A percentile compares a stretch with the other conserved stretches of the same genome.
phyloP scores from a whole-genome alignment of 53 echinoderm and acorn worm species.

The Temnopleurus reevesii region DNA sequence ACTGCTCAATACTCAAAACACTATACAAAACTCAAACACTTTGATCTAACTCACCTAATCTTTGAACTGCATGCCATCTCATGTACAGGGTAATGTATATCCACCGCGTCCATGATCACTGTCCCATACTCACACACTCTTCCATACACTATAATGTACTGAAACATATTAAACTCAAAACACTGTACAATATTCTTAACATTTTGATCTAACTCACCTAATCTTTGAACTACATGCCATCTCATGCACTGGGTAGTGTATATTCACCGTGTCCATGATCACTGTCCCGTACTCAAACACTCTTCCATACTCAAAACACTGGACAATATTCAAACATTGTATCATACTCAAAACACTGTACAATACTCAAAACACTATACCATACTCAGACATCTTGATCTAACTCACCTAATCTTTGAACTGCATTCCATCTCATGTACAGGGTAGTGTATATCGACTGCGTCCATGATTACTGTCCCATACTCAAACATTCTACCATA shows the following conservation, averaged over 20 bases:
- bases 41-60: no score
- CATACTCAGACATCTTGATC: no score
- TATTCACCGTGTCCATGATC: slow-evolving; percentile 96
- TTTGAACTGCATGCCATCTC: slow-evolving; percentile 99
- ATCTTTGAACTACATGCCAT: slow-evolving; percentile 99
- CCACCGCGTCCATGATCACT: slow-evolving; percentile 97
- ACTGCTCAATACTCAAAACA: no score
- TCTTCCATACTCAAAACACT: no score
- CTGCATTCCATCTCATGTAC: slow-evolving; percentile 94
- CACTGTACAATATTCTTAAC: no score
- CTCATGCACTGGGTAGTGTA: slow-evolving; percentile 97
- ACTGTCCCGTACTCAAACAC: slow-evolving; percentile 99
- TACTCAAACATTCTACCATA: slow-evolving; percentile 99
- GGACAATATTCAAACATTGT: no score
- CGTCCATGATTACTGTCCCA: slow-evolving; percentile 91
- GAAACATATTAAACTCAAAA: no score
- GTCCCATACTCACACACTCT: slow-evolving; percentile 99
- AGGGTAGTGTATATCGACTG: slow-evolving; percentile 95
- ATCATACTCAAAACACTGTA: no score
- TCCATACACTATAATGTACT: no score
- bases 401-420: slow-evolving; percentile 91
- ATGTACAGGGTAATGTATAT: slow-evolving; percentile 97
- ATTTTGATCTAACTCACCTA: slow-evolving; percentile 64
- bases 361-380: no score
- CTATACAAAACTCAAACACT: no score